phyloP scores from a whole-genome alignment of 37 sponge, comb jelly and placozoan genomes.

The Tethya wilhelma region DNA sequence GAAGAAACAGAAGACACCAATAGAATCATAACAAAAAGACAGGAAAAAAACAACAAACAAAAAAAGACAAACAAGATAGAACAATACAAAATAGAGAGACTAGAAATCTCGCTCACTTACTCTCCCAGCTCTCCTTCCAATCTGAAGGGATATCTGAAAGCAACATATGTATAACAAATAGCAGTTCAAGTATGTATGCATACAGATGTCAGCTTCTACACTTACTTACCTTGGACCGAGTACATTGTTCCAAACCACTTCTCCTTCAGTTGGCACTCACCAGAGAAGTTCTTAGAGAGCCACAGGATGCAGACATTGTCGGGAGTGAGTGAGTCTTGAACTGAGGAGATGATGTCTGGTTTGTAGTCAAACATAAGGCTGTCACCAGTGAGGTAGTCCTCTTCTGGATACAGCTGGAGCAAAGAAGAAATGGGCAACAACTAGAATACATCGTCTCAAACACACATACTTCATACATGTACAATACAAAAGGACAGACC shows the following conservation, averaged over 20 bases:
- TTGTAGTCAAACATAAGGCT: conserved; percentile 65
- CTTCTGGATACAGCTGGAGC: conserved; percentile 54
- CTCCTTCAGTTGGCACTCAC: conserved; percentile 37
- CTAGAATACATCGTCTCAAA: not conserved
- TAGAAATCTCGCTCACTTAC: not conserved
- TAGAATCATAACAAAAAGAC: not conserved
- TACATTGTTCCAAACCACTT: conserved; percentile 68
- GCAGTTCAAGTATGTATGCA: not conserved
- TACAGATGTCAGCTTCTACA: not conserved
- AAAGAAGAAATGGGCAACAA: not conserved
- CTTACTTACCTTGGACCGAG: conserved; percentile 43
- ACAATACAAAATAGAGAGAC: not conserved
- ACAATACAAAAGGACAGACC: conserved; percentile 24
- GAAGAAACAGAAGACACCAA: not conserved
- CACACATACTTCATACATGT: not conserved
- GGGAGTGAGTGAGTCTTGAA: conserved; percentile 26
- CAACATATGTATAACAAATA: not conserved
- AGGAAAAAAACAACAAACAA: not conserved
- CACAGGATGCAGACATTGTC: conserved; percentile 36
- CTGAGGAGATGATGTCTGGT: conserved; percentile 43
- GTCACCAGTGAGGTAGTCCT: conserved; percentile 74
- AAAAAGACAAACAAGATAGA: not conserved
- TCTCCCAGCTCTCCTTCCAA: not conserved
- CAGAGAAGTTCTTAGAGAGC: conserved; percentile 19
- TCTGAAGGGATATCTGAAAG: not conserved